phyloP scores from a whole-genome alignment of 2,113 vertebrate species.

The Thamnophis sirtalis region DNA sequence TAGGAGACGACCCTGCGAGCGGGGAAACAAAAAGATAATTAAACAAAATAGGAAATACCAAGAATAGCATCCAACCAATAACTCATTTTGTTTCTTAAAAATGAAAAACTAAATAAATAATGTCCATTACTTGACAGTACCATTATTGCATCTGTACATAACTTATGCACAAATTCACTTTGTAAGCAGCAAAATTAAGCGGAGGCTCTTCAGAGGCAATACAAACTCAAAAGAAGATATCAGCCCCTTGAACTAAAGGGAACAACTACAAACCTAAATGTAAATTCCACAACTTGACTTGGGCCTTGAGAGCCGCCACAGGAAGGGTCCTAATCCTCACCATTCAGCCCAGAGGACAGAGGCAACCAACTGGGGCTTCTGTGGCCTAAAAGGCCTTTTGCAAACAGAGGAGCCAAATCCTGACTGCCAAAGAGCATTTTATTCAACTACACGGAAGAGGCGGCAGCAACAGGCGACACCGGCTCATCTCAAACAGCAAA shows the following conservation, averaged over 20 bases:
- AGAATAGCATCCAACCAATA: neutral
- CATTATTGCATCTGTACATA: neutral
- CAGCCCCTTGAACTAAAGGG: neutral
- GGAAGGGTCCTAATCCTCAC: neutral
- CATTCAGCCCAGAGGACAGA: neutral
- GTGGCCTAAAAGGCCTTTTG: neutral
- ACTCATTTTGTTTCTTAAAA: neutral
- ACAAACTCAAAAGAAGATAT: neutral
- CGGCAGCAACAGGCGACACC: neutral
- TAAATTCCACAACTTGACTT: neutral
- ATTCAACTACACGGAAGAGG: neutral
- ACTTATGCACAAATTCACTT: neutral
- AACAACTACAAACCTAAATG: neutral
- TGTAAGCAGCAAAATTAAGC: neutral
- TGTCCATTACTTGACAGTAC: neutral
- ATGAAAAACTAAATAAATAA: neutral
- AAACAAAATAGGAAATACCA: neutral
- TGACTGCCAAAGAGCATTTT: neutral
- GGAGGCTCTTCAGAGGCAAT: neutral
- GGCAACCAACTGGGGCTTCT: neutral
- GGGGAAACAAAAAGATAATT: conserved; percentile 21
- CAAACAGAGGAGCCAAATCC: neutral
- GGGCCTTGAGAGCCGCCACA: neutral
- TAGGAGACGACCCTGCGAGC: conserved; percentile 76
- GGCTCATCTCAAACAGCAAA: neutral